A percentile compares a stretch with the other conserved stretches of the same genome.
phyloP scores from a whole-genome alignment of 2,797 vertebrate genomes.

The Crocodylus rhombifer region DNA sequence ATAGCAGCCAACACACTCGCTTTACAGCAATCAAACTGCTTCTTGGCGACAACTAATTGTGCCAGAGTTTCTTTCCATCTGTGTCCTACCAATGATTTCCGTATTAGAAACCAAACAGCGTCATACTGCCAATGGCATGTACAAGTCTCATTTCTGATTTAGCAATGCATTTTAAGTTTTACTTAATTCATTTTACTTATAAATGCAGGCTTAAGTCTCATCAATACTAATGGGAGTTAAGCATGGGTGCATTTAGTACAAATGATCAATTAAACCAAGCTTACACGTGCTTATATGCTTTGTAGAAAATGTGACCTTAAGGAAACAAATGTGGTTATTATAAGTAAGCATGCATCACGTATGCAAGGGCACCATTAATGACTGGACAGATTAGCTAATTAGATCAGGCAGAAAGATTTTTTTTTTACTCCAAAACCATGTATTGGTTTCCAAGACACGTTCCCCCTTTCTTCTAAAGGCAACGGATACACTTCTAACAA shows the following conservation, averaged over 20 bases:
- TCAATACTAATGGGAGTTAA: no score
- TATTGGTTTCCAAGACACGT: not conserved
- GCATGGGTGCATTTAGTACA: no score
- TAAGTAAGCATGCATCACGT: not conserved
- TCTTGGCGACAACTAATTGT: not conserved
- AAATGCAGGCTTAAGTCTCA: not conserved
- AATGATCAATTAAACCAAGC: not conserved
- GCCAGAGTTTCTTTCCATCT: not conserved
- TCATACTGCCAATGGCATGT: not conserved
- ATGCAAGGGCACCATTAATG: not conserved
- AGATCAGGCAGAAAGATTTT: not conserved
- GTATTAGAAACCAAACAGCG: not conserved
- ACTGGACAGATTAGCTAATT: not conserved
- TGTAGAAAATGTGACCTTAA: slow-evolving; percentile 24
- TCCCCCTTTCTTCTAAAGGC: accelerated
- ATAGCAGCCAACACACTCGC: not conserved
- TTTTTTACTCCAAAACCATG: not conserved
- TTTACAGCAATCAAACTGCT: not conserved
- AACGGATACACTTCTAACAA: accelerated
- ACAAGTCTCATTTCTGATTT: no score
- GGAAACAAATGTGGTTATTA: not conserved
- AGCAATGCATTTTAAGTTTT: not conserved
- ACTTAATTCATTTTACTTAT: not conserved
- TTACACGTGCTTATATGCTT: not conserved
- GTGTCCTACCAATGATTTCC: not conserved